Conservation (phyloP, 1,140 invertebrate genomes). For the Orius insidiosus region DNA sequence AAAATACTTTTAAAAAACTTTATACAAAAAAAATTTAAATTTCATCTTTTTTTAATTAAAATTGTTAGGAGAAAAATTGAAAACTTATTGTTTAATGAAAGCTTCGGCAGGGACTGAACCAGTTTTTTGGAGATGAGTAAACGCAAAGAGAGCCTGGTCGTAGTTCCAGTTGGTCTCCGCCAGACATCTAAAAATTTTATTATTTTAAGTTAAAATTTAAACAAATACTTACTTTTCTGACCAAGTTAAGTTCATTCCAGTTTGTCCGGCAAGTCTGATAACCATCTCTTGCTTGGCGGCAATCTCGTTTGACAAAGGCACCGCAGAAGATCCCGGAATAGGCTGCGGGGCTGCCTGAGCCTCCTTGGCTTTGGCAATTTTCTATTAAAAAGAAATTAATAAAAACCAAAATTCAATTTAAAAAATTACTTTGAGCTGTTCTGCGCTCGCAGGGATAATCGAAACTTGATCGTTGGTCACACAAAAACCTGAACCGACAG, state of each 20-base stretch:
- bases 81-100: constrained; percentile 54
- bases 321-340: constrained; percentile 20
- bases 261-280: constrained; percentile 45
- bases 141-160: constrained; percentile 51
- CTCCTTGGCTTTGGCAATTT: constrained; percentile 29
- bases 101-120: constrained; percentile 64
- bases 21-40: too few relatives aligned
- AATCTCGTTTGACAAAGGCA: constrained; percentile 24
- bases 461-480: constrained; percentile 72
- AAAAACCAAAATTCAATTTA: constrained; percentile 14
- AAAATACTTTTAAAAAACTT: too few relatives aligned
- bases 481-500: constrained; percentile 59
- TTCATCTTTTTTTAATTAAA: too few relatives aligned
- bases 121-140: constrained; percentile 53
- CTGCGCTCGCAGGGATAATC: constrained; percentile 49
- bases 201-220: background rate
- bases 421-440: constrained; percentile 42
- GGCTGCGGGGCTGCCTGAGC: constrained; percentile 22
- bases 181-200: constrained; percentile 59
- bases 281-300: constrained; percentile 52
- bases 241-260: constrained; percentile 74
- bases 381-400: constrained; percentile 19
- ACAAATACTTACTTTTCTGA: constrained; percentile 54
- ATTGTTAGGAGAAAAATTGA: too few relatives aligned
- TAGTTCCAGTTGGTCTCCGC: constrained; percentile 74